Base-by-base conservation (phyloP, 2,113 vertebrate genomes). In the Alaudala cheleensis region DNA sequence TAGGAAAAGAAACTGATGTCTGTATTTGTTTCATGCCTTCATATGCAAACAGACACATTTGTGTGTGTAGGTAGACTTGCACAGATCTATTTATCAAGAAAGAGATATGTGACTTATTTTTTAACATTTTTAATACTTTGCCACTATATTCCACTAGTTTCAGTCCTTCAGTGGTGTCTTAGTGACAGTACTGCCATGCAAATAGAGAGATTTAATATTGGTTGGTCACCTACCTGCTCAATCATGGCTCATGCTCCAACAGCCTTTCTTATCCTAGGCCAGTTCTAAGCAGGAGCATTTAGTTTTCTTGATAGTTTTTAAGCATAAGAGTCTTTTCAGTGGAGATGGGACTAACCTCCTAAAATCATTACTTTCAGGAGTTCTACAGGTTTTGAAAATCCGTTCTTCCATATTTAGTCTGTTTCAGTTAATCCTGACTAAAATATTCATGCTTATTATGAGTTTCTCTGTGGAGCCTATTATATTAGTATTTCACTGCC, bases 191-290 rank as follows among this genome's bases (percentile, higher is more conserved):
- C 26, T 53, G 8, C 21, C 21, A 33, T 0, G 0, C 3, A 39
- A 61, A 66, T 23, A 2, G 39, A 31, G 20, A 21, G 8, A 24
- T 39, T 8, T 77, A 10, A 3, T 69, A 67, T 60, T 34, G 67
- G 13, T 72, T 23, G 9, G 11, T 45, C 51, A 10, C 23, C 10
- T 39, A 10, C 1, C 33, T 40, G 28, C 40, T 73, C 53, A 45
- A 28, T n/a, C 51, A 20, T 3, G 33, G 12, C 5, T 82, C 34
- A 64, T 0, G 0, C 34, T 69, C 3, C 47, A 64, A 31, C 1
- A 10, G 18, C 4, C 22, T 25, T 71, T 79, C 34, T 49, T 70
- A 40, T 39, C 11, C 17, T 47, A 60, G 12, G 12, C 14, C 26
- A 29, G 11, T 16, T 74, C 26, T 58, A 64, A 56, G n/a, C 15